Evolutionary conservation across 2,797 vertebrate species (phyloP).

Genomic region (Serranus cabrilla): DNA sequence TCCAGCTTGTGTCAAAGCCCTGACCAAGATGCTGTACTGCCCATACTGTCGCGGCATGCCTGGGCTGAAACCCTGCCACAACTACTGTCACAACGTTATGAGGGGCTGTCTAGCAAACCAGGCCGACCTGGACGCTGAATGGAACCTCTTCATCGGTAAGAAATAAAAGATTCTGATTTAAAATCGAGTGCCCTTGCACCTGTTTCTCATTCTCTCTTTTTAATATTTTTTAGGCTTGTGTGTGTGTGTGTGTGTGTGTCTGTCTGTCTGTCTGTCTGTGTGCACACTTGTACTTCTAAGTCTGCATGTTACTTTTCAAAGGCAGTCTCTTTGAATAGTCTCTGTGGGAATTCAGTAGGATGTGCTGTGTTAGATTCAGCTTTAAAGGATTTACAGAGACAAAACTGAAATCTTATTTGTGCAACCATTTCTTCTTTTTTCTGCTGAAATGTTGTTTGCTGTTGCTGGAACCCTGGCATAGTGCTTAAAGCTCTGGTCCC

Average conservation of each 20-base stretch:
- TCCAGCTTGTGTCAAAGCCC: conserved; percentile 92
- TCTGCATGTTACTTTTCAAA: conserved; percentile 60
- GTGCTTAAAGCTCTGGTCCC: conserved; percentile 77
- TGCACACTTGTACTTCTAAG: conserved; percentile 41
- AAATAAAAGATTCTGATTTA: conserved; percentile 25
- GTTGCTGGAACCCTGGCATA: conserved; percentile 71
- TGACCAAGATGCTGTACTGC: conserved; percentile 98
- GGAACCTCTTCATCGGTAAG: conserved; percentile 98
- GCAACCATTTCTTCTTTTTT: conserved; percentile 67
- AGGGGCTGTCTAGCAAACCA: conserved; percentile 98
- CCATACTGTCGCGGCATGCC: conserved; percentile 94
- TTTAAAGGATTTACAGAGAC: conserved; percentile 81
- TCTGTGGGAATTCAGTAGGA: conserved; percentile 64
- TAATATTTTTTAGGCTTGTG: not conserved
- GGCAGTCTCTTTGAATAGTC: conserved; percentile 61
- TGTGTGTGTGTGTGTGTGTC: not conserved
- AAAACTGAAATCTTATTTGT: conserved; percentile 83
- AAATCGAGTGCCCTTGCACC: conserved; percentile 26
- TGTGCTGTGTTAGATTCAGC: conserved; percentile 72
- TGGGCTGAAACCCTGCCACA: conserved; percentile 93
- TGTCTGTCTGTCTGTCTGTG: conserved; percentile 14
- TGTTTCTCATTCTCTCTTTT: conserved; percentile 19
- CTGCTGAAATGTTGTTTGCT: conserved; percentile 75
- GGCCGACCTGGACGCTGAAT: conserved; percentile 96
- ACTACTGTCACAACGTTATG: conserved; percentile 99